These are phyloP conservation scores for Chorisops tibialis DNA, from an alignment of 2,888 invertebrate genomes.

Conservation along the genomic window DNA sequence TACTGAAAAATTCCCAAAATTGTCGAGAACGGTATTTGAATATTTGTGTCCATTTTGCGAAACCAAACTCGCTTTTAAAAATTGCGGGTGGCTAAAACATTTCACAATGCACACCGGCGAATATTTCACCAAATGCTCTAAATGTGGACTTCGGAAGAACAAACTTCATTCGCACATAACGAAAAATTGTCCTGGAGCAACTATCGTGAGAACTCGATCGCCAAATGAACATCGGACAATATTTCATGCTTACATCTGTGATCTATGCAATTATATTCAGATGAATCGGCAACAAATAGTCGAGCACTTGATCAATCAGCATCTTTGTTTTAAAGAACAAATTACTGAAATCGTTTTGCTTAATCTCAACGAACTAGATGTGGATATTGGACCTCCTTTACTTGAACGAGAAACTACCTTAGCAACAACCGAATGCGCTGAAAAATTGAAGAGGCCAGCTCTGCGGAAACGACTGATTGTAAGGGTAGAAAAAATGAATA, in stretches of 20 bases:
- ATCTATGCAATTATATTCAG: slow-evolving; percentile 29
- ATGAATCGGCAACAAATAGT: slow-evolving; percentile 24
- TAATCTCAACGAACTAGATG: too few species aligned
- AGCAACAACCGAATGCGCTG: too few species aligned
- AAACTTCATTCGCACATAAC: slow-evolving; percentile 35
- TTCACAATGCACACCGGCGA: slow-evolving; percentile 76
- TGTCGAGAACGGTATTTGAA: too few species aligned
- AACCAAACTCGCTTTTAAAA: slow-evolving; percentile 35
- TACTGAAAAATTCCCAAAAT: too few species aligned
- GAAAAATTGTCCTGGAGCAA: neutral
- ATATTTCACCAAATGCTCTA: slow-evolving; percentile 63
- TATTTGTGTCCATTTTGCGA: slow-evolving; percentile 47
- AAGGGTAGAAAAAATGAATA: too few species aligned
- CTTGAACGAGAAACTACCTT: too few species aligned
- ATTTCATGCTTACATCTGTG: slow-evolving; percentile 20
- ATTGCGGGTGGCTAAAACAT: slow-evolving; percentile 59
- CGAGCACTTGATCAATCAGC: slow-evolving; percentile 19
- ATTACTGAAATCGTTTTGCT: too few species aligned
- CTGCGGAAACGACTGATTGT: too few species aligned
- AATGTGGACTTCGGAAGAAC: slow-evolving; percentile 51
- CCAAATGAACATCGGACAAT: neutral
- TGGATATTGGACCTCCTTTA: too few species aligned
- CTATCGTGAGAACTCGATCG: neutral
- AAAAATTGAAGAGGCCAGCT: too few species aligned
- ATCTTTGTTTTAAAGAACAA: neutral